These are phyloP conservation scores for Holothuria leucospilota DNA, from an alignment of 53 echinoderm and acorn worm genomes.

Conservation along the genomic window DNA sequence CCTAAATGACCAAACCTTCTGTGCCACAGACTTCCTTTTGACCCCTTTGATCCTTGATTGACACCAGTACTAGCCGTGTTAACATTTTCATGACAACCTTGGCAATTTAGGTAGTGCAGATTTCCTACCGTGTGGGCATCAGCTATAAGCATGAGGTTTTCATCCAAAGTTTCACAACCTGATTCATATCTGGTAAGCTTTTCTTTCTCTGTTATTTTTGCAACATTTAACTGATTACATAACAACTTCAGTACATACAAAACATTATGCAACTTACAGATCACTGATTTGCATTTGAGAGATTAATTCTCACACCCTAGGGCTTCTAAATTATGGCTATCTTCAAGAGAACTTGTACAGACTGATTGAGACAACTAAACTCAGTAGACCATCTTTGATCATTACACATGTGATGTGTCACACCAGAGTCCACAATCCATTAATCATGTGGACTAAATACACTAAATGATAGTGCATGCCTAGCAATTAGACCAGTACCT, in stretches of 20 bases:
- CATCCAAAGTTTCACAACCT: neutral
- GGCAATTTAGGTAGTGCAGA: neutral
- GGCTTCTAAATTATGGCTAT: neutral
- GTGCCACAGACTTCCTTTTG: conserved; percentile 13
- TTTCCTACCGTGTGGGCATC: neutral
- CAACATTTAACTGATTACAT: neutral
- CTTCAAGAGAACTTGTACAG: neutral
- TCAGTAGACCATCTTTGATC: neutral
- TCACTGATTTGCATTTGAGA: no score
- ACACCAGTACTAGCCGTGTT: neutral
- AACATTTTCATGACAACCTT: neutral
- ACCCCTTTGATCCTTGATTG: neutral
- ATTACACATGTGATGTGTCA: neutral
- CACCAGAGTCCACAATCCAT: conserved; percentile 30
- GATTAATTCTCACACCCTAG: neutral
- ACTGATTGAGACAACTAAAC: neutral
- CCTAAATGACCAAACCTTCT: conserved; percentile 18
- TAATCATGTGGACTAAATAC: neutral
- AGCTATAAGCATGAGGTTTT: neutral
- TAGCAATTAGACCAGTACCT: no score
- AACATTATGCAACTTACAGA: no score
- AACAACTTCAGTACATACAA: neutral
- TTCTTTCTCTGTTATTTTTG: neutral
- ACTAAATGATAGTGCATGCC: no score
- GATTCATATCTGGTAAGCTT: conserved; percentile 7